Evolutionary conservation across 2,888 invertebrate species (phyloP).

Genomic region (Scelioninae gen. 1): DNA sequence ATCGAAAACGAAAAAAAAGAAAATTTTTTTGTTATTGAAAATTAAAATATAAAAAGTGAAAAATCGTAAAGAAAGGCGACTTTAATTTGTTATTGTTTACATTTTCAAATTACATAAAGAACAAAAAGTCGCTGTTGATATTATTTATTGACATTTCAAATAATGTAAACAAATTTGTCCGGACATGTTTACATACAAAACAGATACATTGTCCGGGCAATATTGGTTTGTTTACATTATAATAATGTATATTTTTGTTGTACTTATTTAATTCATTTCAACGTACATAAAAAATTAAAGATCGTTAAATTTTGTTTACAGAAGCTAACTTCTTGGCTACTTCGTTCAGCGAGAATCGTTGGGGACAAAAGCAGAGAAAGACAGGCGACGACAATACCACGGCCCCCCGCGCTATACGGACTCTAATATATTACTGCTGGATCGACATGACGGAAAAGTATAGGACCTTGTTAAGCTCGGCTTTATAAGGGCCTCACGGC

Average conservation of each 20-base stretch:
- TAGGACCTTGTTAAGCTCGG: conserved; percentile 83
- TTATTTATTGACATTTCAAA: too few relatives aligned
- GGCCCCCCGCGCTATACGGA: conserved; percentile 79
- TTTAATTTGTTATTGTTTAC: too few relatives aligned
- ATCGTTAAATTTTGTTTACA: neutral
- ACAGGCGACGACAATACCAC: conserved; percentile 80
- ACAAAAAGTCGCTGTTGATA: too few relatives aligned
- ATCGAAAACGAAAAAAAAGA: too few relatives aligned
- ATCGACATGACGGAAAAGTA: conserved; percentile 79
- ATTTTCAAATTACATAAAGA: too few relatives aligned
- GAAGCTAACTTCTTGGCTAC: conserved; percentile 20
- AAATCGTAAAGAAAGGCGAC: too few relatives aligned
- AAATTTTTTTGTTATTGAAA: too few relatives aligned
- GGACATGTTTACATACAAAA: too few relatives aligned
- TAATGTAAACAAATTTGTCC: too few relatives aligned
- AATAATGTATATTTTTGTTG: neutral
- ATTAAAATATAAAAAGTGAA: too few relatives aligned
- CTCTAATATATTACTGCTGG: neutral
- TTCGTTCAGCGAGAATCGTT: conserved; percentile 46
- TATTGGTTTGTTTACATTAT: neutral
- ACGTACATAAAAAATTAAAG: neutral
- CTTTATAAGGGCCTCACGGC: conserved; percentile 82
- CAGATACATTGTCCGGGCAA: too few relatives aligned
- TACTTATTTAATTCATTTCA: neutral
- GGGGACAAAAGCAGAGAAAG: conserved; percentile 78